phyloP scores from a whole-genome alignment of 2,888 invertebrate genomes.

The Dendrolimus houi region DNA sequence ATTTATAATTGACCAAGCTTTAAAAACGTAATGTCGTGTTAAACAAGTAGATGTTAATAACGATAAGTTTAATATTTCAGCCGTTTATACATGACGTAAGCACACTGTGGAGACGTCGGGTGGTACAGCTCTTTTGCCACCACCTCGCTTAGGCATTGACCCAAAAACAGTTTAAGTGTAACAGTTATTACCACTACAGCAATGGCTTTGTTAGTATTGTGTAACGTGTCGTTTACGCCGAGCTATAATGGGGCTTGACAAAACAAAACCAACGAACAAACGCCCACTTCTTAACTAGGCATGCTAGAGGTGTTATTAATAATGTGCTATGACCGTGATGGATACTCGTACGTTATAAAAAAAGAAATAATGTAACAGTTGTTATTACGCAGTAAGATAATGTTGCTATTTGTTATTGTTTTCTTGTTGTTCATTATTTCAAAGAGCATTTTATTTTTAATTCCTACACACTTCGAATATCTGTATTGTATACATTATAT shows the following conservation, averaged over 20 bases:
- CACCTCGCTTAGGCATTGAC: slow-evolving; percentile 45
- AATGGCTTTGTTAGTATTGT: slow-evolving; percentile 21
- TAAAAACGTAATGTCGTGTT: too few species aligned
- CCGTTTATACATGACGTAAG: slow-evolving; percentile 19
- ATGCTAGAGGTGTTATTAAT: slow-evolving; percentile 13
- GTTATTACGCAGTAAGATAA: background rate
- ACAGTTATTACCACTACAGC: slow-evolving; percentile 22
- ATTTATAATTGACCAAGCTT: too few species aligned
- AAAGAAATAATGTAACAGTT: background rate
- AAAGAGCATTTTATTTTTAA: too few species aligned
- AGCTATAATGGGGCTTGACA: slow-evolving; percentile 22
- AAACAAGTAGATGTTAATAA: slow-evolving; percentile 8
- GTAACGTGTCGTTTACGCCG: slow-evolving; percentile 19
- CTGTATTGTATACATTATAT: too few species aligned
- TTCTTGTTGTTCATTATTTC: too few species aligned
- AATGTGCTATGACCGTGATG: background rate
- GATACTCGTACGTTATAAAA: background rate
- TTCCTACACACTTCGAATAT: too few species aligned
- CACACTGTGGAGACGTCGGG: slow-evolving; percentile 14
- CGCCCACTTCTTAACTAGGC: slow-evolving; percentile 15
- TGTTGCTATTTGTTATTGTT: too few species aligned
- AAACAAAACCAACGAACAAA: slow-evolving; percentile 21
- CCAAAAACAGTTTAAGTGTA: slow-evolving; percentile 46
- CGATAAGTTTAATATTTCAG: slow-evolving; percentile 10
- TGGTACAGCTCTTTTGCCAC: slow-evolving; percentile 20